Conservation (phyloP, 1,140 invertebrate genomes). For the Lucilia sericata region DNA sequence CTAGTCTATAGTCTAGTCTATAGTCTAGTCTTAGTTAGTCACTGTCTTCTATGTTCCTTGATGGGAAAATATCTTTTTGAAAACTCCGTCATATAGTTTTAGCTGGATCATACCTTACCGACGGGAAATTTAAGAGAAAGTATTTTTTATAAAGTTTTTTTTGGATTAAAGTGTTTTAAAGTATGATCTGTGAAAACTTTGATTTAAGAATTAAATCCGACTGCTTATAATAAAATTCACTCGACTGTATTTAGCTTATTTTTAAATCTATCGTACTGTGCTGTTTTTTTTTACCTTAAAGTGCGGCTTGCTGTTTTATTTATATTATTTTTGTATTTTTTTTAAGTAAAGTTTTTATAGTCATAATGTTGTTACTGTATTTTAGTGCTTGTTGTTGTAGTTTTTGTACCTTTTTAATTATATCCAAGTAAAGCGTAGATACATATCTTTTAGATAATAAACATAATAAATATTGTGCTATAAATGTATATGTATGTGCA, state of each 20-base stretch:
- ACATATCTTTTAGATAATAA: constrained; percentile 68
- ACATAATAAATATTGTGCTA: constrained; percentile 62
- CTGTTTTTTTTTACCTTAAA: constrained; percentile 53
- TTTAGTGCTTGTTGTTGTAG: background rate
- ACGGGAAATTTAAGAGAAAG: too few species aligned
- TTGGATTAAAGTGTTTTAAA: too few species aligned
- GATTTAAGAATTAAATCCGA: background rate
- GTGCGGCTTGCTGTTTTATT: constrained; percentile 18
- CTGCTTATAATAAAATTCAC: background rate
- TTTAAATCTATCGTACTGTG: background rate
- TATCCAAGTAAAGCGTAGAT: constrained; percentile 67
- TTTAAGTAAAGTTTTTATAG: background rate
- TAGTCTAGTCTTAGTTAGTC: too few species aligned
- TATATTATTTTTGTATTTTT: background rate
- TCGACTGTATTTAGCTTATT: background rate
- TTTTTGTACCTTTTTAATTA: constrained; percentile 61
- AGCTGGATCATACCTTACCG: too few species aligned
- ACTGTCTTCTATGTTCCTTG: too few species aligned
- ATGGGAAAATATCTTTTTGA: too few species aligned
- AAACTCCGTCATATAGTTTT: too few species aligned
- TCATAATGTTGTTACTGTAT: background rate
- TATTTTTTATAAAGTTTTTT: too few species aligned
- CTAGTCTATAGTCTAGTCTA: too few species aligned
- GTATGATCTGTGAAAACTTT: too few species aligned
- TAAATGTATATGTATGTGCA: too few species aligned